These are phyloP conservation scores for Diachasma alloeum DNA, from an alignment of 1,140 invertebrate species.

Conservation along the genomic window DNA sequence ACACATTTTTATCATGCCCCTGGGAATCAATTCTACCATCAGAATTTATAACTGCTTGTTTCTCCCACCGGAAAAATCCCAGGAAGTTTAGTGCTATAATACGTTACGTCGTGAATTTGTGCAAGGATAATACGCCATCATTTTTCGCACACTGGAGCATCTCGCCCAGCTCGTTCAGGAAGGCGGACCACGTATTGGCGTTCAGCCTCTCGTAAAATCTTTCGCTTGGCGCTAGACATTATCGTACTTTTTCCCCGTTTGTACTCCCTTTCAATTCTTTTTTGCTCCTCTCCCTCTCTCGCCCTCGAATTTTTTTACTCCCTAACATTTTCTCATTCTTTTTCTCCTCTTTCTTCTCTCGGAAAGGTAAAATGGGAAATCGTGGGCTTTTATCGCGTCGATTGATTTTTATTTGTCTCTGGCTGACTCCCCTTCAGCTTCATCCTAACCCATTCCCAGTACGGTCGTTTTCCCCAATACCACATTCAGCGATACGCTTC, in stretches of 20 bases:
- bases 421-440: constrained; percentile 16
- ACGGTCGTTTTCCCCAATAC: constrained; percentile 1
- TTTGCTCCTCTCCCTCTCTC: not conserved
- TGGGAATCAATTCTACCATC: not conserved
- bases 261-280: constrained; percentile 29
- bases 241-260: constrained; percentile 29
- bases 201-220: constrained; percentile 50
- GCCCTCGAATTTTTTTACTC: not conserved
- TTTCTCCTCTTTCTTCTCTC: not conserved
- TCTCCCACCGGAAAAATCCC: not conserved
- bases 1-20: not conserved
- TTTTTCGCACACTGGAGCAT: constrained; percentile 21
- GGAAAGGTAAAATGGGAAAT: constrained; percentile 32
- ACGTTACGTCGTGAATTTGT: constrained; percentile 15
- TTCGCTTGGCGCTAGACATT: constrained; percentile 21
- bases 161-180: constrained; percentile 27
- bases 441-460: constrained; percentile 4
- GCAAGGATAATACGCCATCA: constrained; percentile 28
- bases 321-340: not conserved
- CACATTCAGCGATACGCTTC: constrained; percentile 13
- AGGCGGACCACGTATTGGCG: constrained; percentile 49
- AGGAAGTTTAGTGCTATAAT: constrained; percentile 13
- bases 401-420: constrained; percentile 40
- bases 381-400: constrained; percentile 37
- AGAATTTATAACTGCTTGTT: not conserved